Conservation (phyloP, 2,888 invertebrate genomes). For the Brachypalpus laphriformis region DNA sequence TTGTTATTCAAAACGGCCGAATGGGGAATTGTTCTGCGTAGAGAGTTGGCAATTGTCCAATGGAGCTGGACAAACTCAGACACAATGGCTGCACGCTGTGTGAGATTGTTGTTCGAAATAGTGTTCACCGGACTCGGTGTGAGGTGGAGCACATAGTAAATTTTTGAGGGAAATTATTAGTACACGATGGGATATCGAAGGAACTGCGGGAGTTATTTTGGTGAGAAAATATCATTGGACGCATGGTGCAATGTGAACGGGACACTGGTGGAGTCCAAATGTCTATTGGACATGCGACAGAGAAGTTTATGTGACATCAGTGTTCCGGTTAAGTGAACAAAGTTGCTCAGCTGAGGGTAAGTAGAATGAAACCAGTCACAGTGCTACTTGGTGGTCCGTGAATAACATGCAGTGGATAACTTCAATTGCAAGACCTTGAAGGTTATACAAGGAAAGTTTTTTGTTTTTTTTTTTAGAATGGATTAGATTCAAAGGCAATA, state of each 20-base stretch:
- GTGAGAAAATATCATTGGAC: constrained; percentile 44
- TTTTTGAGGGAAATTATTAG: constrained; percentile 53
- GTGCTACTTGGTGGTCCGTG: constrained; percentile 25
- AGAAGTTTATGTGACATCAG: constrained; percentile 64
- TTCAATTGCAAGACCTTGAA: not conserved
- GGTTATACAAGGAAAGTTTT: not conserved
- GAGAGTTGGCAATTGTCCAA: constrained; percentile 53
- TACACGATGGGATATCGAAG: constrained; percentile 65
- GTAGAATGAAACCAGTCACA: not conserved
- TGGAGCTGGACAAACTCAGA: constrained; percentile 52
- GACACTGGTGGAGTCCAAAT: constrained; percentile 61
- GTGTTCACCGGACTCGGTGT: constrained; percentile 47
- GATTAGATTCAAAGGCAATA: too few species aligned
- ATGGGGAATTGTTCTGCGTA: constrained; percentile 16
- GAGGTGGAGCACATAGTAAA: constrained; percentile 36
- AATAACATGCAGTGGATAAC: constrained; percentile 2
- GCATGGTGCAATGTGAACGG: constrained; percentile 18
- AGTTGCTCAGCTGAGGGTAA: not conserved
- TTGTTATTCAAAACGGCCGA: constrained; percentile 48
- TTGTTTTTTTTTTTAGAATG: too few species aligned
- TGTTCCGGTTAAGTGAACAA: constrained; percentile 46
- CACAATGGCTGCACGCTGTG: constrained; percentile 71
- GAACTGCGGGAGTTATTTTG: constrained; percentile 62
- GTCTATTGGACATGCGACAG: constrained; percentile 67
- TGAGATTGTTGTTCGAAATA: constrained; percentile 55